These are phyloP conservation scores for Deroptyus accipitrinus DNA, from an alignment of 2,113 vertebrate species.

Conservation along the genomic window DNA sequence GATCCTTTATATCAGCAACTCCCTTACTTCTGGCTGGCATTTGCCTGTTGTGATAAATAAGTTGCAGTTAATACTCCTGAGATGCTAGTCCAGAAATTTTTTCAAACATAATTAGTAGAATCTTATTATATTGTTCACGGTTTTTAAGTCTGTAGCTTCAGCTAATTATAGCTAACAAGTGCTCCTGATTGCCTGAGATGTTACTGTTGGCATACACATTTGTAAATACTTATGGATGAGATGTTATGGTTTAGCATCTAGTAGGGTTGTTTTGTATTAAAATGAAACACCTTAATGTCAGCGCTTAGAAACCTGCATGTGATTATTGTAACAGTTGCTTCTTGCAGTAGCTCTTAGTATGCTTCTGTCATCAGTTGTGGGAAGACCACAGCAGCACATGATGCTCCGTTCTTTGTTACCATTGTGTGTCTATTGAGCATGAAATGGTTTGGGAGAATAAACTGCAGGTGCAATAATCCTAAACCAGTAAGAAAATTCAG, in stretches of 20 bases:
- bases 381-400: fast-evolving
- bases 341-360: neutral
- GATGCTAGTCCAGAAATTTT: neutral
- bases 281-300: neutral
- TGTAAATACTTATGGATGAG: neutral
- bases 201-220: neutral
- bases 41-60: neutral
- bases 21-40: neutral
- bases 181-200: neutral
- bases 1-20: neutral
- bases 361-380: neutral
- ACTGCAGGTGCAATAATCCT: neutral
- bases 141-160: neutral
- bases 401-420: neutral
- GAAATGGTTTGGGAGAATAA: neutral
- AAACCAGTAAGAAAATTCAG: neutral
- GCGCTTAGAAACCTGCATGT: neutral
- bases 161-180: neutral
- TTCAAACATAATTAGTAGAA: neutral
- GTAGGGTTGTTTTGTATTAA: neutral
- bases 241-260: neutral
- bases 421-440: neutral
- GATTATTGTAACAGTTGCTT: neutral
- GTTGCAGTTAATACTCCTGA: neutral
- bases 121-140: neutral